phyloP scores from a whole-genome alignment of 1,140 invertebrate genomes.

The Cyclina sinensis region DNA sequence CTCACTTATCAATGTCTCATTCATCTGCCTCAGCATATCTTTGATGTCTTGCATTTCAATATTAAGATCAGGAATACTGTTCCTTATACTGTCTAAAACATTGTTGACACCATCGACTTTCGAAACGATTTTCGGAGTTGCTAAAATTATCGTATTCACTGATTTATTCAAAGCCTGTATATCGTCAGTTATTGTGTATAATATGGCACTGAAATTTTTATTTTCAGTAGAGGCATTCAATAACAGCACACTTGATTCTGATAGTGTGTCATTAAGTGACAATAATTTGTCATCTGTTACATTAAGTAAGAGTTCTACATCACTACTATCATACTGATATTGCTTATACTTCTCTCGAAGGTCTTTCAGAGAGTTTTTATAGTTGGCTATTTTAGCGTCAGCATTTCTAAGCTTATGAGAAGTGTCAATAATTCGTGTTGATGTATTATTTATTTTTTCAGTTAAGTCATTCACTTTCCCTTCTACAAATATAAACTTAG shows the following conservation, averaged over 20 bases:
- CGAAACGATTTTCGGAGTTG: neutral
- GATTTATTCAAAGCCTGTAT: constrained; percentile 12
- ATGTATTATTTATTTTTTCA: neutral
- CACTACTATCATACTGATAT: constrained; percentile 1
- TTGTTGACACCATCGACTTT: neutral
- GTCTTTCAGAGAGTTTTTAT: neutral
- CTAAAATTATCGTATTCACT: neutral
- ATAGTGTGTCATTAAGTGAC: neutral
- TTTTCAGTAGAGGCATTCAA: neutral
- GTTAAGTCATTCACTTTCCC: neutral
- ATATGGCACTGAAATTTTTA: neutral
- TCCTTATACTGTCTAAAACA: constrained; percentile 17
- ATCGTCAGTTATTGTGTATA: neutral
- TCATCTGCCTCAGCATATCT: constrained; percentile 35
- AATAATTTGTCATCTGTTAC: neutral
- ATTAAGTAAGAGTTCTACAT: constrained; percentile 23
- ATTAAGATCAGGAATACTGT: neutral
- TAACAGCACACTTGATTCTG: neutral
- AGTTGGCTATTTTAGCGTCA: neutral
- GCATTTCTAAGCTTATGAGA: neutral
- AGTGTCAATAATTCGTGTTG: neutral
- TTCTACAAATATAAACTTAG: constrained; percentile 14
- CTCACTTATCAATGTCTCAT: constrained; percentile 32
- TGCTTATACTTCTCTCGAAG: neutral
- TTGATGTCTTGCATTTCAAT: neutral